Percentiles rank a stretch among this genome's conserved stretches.
phyloP scores from a whole-genome alignment of 2,888 invertebrate species.

The Athripsodes cinereus region DNA sequence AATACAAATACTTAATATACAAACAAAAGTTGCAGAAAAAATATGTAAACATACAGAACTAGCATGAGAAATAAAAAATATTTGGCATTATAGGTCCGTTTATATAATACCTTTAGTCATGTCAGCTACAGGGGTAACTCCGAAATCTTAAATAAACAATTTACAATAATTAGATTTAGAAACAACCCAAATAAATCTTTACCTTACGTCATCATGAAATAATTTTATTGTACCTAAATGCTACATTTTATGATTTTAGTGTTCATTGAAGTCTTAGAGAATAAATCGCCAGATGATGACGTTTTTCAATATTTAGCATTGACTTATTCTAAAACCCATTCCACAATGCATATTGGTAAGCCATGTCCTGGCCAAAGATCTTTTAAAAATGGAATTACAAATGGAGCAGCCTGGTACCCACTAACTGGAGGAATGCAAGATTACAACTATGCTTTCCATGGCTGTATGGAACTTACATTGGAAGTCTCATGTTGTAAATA shows the following conservation, averaged over 20 bases:
- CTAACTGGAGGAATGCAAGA: slow-evolving; percentile 60
- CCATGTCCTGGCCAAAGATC: slow-evolving; percentile 36
- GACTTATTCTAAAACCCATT: slow-evolving; percentile 52
- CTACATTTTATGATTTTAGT: neutral
- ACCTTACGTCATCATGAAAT: too few relatives aligned
- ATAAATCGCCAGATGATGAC: slow-evolving; percentile 58
- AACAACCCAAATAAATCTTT: too few relatives aligned
- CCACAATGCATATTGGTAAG: slow-evolving; percentile 49
- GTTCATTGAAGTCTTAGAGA: slow-evolving; percentile 31
- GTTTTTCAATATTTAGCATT: slow-evolving; percentile 54
- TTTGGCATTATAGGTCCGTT: too few relatives aligned
- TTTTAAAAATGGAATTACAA: slow-evolving; percentile 51
- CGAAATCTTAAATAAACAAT: too few relatives aligned
- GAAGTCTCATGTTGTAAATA: slow-evolving; percentile 66
- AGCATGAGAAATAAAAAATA: too few relatives aligned
- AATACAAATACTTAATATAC: too few relatives aligned
- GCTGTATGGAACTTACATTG: slow-evolving; percentile 61
- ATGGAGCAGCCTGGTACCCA: slow-evolving; percentile 60
- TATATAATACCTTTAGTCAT: too few relatives aligned
- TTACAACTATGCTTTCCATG: slow-evolving; percentile 59
- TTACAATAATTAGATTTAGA: too few relatives aligned
- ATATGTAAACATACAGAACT: too few relatives aligned
- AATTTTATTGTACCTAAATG: too few relatives aligned
- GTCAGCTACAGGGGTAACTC: too few relatives aligned
- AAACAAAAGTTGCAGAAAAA: too few relatives aligned